A percentile compares a stretch with the other conserved stretches of the same genome.
phyloP scores from a whole-genome alignment of 2,113 vertebrate species.

The Oncorhynchus masou region DNA sequence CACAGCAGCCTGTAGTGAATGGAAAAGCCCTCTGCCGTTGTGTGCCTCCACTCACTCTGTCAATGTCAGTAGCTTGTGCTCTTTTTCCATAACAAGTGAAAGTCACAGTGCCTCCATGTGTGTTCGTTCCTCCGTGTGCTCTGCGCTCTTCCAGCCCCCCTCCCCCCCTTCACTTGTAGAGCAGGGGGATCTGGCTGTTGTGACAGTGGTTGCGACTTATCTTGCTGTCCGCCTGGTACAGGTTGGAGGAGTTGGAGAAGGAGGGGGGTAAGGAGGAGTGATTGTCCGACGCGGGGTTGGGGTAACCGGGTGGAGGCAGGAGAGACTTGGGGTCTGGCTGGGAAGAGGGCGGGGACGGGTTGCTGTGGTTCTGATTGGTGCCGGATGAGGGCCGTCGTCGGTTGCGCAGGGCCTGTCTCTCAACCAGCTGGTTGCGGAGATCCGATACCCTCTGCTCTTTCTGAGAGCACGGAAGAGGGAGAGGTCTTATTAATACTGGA shows the following conservation, averaged over 20 bases:
- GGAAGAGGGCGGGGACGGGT: slow-evolving; percentile 49
- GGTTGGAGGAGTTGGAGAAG: slow-evolving; percentile 75
- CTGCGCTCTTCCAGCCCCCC: background rate
- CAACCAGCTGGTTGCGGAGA: slow-evolving; percentile 87
- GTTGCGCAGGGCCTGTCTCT: slow-evolving; percentile 85
- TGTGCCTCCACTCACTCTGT: slow-evolving; percentile 37
- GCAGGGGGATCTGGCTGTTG: slow-evolving; percentile 87
- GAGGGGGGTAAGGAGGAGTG: slow-evolving; percentile 71
- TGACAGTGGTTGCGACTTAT: slow-evolving; percentile 88
- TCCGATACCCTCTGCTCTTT: slow-evolving; percentile 90
- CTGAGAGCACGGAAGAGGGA: slow-evolving; percentile 53
- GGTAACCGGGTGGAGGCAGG: slow-evolving; percentile 76
- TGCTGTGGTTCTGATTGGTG: slow-evolving; percentile 75
- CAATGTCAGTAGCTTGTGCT: slow-evolving; percentile 39
- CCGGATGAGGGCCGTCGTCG: slow-evolving; percentile 77
- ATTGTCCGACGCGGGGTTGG: slow-evolving; percentile 75
- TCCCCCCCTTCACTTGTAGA: slow-evolving; percentile 75
- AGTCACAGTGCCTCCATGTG: slow-evolving; percentile 56
- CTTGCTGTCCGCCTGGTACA: slow-evolving; percentile 86
- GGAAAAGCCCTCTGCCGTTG: slow-evolving; percentile 22
- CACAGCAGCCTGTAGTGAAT: slow-evolving; percentile 19
- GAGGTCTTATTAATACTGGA: background rate
- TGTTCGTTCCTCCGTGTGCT: slow-evolving; percentile 20
- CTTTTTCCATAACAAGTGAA: slow-evolving; percentile 41
- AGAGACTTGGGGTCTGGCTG: slow-evolving; percentile 73